Evolutionary conservation across 2,888 invertebrate species (phyloP).

Genomic region (Callyntrura sp.): DNA sequence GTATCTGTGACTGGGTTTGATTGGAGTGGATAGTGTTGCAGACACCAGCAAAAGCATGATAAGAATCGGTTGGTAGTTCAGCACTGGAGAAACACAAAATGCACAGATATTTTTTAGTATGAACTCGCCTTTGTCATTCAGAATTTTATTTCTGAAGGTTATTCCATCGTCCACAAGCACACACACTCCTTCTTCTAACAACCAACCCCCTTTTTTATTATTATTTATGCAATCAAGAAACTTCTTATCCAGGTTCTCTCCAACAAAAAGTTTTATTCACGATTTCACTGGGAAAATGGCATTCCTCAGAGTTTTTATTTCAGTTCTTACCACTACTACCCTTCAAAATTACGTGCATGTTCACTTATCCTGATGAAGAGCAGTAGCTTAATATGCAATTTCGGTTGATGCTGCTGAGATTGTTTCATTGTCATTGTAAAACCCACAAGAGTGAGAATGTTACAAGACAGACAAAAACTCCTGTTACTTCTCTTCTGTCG

Average conservation of each 20-base stretch:
- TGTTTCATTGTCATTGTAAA: constrained; percentile 46
- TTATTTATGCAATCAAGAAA: constrained; percentile 22
- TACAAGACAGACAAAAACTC: background rate
- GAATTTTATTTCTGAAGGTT: background rate
- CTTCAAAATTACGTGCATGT: too few species aligned
- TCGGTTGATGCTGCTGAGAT: constrained; percentile 26
- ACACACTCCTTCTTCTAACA: too few species aligned
- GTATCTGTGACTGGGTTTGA: background rate
- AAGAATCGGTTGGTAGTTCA: background rate
- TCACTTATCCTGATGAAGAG: background rate
- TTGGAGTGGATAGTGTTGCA: background rate
- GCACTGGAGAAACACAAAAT: background rate
- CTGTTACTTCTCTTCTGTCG: background rate
- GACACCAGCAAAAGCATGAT: background rate
- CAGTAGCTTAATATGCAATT: background rate
- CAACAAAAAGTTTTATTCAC: constrained; percentile 23
- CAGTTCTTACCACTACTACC: constrained; percentile 32
- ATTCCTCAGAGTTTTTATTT: constrained; percentile 69
- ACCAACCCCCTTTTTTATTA: background rate
- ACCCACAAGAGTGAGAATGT: constrained; percentile 29
- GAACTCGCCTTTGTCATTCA: constrained; percentile 15
- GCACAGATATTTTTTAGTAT: background rate
- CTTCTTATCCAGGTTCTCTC: constrained; percentile 31
- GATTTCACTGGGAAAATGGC: constrained; percentile 62
- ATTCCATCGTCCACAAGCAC: background rate